Evolutionary conservation across 2,113 vertebrate species (phyloP).

Genomic region (Sterrhoptilus dennistouni): DNA sequence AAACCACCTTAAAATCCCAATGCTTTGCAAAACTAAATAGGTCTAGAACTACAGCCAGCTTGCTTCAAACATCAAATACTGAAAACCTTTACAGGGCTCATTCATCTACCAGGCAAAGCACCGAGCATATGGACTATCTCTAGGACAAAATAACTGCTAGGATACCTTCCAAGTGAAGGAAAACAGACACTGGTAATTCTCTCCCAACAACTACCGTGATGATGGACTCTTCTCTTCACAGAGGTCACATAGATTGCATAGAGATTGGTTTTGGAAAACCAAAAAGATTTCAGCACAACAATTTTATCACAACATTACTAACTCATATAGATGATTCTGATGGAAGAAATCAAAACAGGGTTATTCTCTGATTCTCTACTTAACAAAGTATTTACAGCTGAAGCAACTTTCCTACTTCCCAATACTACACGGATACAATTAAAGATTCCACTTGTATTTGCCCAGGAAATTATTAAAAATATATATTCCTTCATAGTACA

Average conservation of each 20-base stretch:
- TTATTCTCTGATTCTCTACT: conserved; percentile 13
- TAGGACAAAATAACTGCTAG: conserved; percentile 33
- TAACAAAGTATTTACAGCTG: not conserved
- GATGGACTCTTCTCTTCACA: conserved; percentile 46
- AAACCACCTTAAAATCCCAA: not conserved
- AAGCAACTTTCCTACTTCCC: not conserved
- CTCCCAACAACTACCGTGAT: conserved; percentile 51
- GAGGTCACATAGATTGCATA: conserved; percentile 43
- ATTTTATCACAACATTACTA: conserved; percentile 50
- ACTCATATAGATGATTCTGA: conserved; percentile 39
- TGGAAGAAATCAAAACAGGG: conserved; percentile 52
- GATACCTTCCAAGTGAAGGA: conserved; percentile 50
- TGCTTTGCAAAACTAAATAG: not conserved
- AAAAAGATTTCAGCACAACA: conserved; percentile 44
- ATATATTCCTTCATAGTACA: not conserved
- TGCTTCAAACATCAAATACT: not conserved
- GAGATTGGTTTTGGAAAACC: conserved; percentile 46
- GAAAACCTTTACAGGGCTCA: not conserved
- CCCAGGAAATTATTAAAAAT: not conserved
- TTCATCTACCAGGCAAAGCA: conserved; percentile 52
- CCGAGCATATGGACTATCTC: conserved; percentile 6
- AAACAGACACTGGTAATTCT: conserved; percentile 47
- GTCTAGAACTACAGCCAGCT: conserved; percentile 27
- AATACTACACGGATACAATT: not conserved
- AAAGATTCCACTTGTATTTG: not conserved